phyloP scores from a whole-genome alignment of 1,140 invertebrate species.

The Dryas iulia region DNA sequence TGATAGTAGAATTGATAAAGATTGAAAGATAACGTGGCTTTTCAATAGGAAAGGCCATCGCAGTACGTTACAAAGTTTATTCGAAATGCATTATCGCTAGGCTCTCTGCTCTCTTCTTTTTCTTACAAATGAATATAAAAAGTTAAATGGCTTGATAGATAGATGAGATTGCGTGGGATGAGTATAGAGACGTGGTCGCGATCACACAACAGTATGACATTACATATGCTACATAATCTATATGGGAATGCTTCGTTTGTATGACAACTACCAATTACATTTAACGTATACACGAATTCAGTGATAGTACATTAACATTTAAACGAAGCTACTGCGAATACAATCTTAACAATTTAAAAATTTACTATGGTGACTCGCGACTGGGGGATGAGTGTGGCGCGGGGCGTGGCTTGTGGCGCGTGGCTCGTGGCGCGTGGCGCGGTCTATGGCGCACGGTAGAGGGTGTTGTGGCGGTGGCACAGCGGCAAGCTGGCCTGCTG shows the following conservation, averaged over 20 bases:
- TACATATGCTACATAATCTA: neutral
- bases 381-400: neutral
- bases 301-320: neutral
- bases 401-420: neutral
- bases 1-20: neutral
- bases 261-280: neutral
- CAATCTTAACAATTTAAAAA: neutral
- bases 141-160: neutral
- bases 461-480: constrained; percentile 51
- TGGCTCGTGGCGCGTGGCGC: neutral
- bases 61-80: neutral
- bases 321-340: neutral
- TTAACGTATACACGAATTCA: neutral
- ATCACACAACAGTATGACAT: neutral
- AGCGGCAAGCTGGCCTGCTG: constrained; percentile 31
- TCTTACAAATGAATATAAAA: neutral
- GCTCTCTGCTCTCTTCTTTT: neutral
- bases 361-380: neutral
- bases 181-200: neutral
- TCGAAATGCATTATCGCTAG: no score
- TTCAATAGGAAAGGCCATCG: neutral
- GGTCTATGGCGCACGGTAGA: constrained; percentile 44
- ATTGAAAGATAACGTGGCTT: neutral
- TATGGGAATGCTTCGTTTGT: neutral
- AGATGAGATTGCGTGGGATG: neutral